Conservation (phyloP, 1,140 invertebrate species). For the Leptonema lineaticorne region DNA sequence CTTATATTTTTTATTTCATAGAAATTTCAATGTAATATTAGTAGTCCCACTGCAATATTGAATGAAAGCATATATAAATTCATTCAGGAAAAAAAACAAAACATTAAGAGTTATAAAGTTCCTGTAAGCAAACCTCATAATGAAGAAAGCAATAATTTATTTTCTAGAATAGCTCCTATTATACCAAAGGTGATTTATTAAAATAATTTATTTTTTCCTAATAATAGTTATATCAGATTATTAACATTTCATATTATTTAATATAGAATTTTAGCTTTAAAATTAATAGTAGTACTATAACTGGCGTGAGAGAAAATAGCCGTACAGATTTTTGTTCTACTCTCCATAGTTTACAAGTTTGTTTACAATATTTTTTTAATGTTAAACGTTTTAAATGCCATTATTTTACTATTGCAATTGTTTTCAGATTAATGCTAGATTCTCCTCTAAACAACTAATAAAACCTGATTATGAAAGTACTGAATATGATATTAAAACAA, state of each 20-base stretch:
- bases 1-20: slow-evolving; percentile 50
- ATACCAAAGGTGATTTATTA: slow-evolving; percentile 79
- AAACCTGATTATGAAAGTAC: slow-evolving; percentile 39
- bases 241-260: slow-evolving; percentile 36
- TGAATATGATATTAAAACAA: slow-evolving; percentile 35
- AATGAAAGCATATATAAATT: slow-evolving; percentile 67
- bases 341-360: slow-evolving; percentile 51
- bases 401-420: background rate
- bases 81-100: slow-evolving; percentile 54
- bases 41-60: slow-evolving; percentile 65
- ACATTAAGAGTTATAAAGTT: slow-evolving; percentile 35
- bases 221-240: no score
- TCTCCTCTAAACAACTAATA: slow-evolving; percentile 44
- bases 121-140: slow-evolving; percentile 26
- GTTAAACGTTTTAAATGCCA: background rate
- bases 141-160: slow-evolving; percentile 46
- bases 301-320: slow-evolving; percentile 64
- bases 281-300: slow-evolving; percentile 68
- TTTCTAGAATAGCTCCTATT: slow-evolving; percentile 64
- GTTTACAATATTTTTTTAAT: background rate
- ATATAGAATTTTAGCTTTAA: slow-evolving; percentile 68
- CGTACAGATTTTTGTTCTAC: slow-evolving; percentile 49
- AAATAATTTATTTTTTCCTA: no score
- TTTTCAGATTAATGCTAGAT: slow-evolving; percentile 54
- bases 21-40: slow-evolving; percentile 73